Conservation (phyloP, 2,888 invertebrate genomes). For the Alsophila aescularia region DNA sequence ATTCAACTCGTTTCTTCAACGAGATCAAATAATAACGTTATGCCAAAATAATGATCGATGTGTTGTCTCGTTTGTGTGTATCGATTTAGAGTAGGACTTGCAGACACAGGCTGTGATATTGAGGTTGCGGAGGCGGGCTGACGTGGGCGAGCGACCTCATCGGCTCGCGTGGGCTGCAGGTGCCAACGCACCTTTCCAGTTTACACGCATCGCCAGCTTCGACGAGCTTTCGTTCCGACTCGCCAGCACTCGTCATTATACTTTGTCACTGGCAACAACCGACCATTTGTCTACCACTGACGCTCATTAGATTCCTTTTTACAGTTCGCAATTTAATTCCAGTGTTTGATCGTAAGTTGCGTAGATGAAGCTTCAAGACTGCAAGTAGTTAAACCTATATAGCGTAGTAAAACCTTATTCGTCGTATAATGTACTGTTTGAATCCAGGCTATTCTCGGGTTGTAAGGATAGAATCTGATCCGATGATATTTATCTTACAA, state of each 20-base stretch:
- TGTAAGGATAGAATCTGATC: conserved; percentile 25
- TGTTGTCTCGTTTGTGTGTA: conserved; percentile 38
- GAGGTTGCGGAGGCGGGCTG: conserved; percentile 48
- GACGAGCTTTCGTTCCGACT: conserved; percentile 46
- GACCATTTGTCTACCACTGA: conserved; percentile 50
- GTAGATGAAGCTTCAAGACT: conserved; percentile 20
- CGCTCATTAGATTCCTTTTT: conserved; percentile 36
- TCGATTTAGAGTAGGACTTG: conserved; percentile 23
- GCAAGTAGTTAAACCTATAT: conserved; percentile 22
- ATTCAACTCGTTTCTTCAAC: conserved; percentile 16
- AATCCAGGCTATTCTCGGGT: conserved; percentile 3
- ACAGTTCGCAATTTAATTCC: conserved; percentile 21
- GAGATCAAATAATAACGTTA: conserved; percentile 30
- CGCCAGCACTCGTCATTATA: conserved; percentile 49
- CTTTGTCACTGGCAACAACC: conserved; percentile 43
- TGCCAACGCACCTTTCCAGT: conserved; percentile 79
- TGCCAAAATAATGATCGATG: conserved; percentile 36
- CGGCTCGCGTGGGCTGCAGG: conserved; percentile 73
- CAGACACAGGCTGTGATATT: conserved; percentile 29
- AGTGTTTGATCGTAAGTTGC: conserved; percentile 22
- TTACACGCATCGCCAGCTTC: conserved; percentile 57
- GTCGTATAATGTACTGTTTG: conserved; percentile 13
- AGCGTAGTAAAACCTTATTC: conserved; percentile 29
- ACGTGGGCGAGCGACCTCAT: conserved; percentile 72
- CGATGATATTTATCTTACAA: conserved; percentile 25